Conservation (phyloP, 1,140 invertebrate species). For the Leucophenga varia region DNA sequence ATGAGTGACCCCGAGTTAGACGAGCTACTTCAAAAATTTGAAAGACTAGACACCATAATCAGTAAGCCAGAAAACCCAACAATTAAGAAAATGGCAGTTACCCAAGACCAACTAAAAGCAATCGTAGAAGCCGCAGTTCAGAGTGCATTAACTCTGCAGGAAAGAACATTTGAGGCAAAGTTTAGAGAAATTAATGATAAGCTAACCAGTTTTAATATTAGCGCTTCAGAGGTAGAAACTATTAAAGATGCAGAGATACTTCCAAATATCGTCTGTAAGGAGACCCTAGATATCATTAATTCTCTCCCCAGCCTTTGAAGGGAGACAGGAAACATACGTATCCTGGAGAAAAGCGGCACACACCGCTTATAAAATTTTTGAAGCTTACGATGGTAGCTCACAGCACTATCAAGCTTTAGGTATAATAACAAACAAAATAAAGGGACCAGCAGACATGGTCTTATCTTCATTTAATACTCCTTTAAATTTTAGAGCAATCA, state of each 20-base stretch:
- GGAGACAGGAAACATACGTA: too few species aligned
- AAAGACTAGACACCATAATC: too few species aligned
- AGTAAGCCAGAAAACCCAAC: too few species aligned
- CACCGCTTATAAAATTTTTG: constrained; percentile 5
- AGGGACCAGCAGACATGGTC: neutral
- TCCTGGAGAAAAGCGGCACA: neutral
- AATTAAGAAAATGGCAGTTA: too few species aligned
- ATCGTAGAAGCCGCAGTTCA: too few species aligned
- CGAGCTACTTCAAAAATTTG: too few species aligned
- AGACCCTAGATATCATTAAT: neutral
- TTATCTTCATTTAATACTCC: neutral
- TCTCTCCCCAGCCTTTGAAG: neutral
- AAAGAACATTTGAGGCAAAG: too few species aligned
- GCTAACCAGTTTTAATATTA: too few species aligned
- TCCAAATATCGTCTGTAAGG: neutral
- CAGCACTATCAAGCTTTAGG: constrained; percentile 3
- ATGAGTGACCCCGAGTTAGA: too few species aligned
- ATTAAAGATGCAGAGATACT: neutral
- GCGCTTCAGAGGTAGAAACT: neutral
- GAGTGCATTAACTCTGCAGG: too few species aligned
- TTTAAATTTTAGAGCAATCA: constrained; percentile 6
- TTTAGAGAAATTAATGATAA: too few species aligned
- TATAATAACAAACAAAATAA: constrained; percentile 8
- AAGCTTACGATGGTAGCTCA: constrained; percentile 1
- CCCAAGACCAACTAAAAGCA: too few species aligned